Percentiles rank a stretch among this genome's conserved stretches.
Conservation (phyloP, 2,113 vertebrate genomes). For the Anguilla rostrata region DNA sequence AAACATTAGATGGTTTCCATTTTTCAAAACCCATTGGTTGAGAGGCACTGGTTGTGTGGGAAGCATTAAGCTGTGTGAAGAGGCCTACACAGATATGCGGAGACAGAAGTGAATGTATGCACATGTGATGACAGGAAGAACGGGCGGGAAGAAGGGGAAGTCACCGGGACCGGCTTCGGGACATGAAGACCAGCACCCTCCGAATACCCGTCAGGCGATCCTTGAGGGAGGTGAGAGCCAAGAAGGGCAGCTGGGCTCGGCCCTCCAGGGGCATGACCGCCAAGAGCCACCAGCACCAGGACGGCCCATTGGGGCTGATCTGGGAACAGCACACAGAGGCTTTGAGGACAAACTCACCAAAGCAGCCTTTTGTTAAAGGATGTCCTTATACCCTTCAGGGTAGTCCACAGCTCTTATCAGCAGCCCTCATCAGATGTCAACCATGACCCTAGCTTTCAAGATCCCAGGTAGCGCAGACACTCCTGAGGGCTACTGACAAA, state of each 20-base stretch:
- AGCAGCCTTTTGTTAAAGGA: slow-evolving; percentile 54
- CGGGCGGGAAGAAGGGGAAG: not conserved
- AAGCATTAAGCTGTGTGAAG: not conserved
- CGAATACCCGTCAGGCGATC: slow-evolving; percentile 91
- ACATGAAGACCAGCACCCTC: slow-evolving; percentile 72
- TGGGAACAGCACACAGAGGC: slow-evolving; percentile 54
- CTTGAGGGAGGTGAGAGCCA: slow-evolving; percentile 89
- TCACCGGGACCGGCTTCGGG: slow-evolving; percentile 57
- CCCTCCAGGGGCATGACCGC: slow-evolving; percentile 95
- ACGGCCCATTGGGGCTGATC: slow-evolving; percentile 89
- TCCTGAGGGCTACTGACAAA: not conserved
- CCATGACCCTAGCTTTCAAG: not conserved
- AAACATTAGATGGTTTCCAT: not conserved
- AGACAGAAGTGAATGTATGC: not conserved
- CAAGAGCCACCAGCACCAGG: slow-evolving; percentile 98
- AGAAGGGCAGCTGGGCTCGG: slow-evolving; percentile 88
- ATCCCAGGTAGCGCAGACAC: not conserved
- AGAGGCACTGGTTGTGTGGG: slow-evolving; percentile 5
- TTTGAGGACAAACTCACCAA: not conserved
- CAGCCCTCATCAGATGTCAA: not conserved
- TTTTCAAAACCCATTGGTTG: slow-evolving; percentile 18
- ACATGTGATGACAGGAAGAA: not conserved
- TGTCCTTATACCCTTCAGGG: not conserved
- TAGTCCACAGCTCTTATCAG: not conserved
- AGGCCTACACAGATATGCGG: slow-evolving; percentile 15